Evolutionary conservation across 2,113 vertebrate species (phyloP), one percentile per base, ranked within the genome.

Genomic region (Hippolais icterina): DNA sequence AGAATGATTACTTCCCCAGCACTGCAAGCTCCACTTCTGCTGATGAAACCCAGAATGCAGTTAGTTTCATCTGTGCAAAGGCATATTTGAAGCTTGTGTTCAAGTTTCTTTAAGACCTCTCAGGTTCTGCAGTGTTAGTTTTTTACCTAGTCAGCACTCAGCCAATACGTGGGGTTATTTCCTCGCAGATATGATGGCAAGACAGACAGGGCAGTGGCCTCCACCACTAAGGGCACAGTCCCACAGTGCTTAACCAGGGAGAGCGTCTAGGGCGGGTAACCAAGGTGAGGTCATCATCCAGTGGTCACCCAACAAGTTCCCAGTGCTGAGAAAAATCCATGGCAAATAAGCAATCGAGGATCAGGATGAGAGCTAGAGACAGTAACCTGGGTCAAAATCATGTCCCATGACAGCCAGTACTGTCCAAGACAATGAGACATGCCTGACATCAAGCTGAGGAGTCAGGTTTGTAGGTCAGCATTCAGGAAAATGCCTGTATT

Each of bases 381-480:
- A n/a, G 4, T 18, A 31, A 70, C 2, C 5, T 1, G 3, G 3
- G 1, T 64, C 25, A 76, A 54, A 78, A 37, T 1, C 0, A 3
- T 27, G 29, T 42, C 33, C 39, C 1, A 0, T 33, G 8, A 12
- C 20, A 54, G 6, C 5, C 11, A 35, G 39, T 14, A 11, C 46
- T 41, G 15, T 33, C 5, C 25, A 70, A 6, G 6, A 56, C 4
- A 47, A 28, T 10, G 1, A 44, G 5, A 13, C 10, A 10, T 35
- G 11, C 33, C 19, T 80, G 54, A 65, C 8, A 42, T 39, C 16
- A 71, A 23, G 5, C 9, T 77, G 28, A 9, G 12, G 53, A 89
- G 8, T 47, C 21, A 64, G 5, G 8, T 78, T 70, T 87, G 15
- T 35, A 37, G 21, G 9, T 28, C 23, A 69, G 23, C 15, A 49